Base-by-base conservation (phyloP, 2,888 invertebrate species). In the Thera britannica region DNA sequence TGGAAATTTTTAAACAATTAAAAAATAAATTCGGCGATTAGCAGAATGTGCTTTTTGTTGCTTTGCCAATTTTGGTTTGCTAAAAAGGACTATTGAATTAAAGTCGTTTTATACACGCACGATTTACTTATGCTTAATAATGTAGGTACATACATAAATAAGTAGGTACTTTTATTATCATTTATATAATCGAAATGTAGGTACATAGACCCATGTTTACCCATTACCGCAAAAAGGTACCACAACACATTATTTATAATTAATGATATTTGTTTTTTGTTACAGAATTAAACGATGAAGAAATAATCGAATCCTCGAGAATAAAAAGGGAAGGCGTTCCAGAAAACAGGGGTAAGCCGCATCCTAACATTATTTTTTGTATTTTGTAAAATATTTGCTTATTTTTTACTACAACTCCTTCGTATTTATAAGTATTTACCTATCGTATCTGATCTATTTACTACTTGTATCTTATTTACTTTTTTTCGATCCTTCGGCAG, bases 261-360 rank as follows among this genome's bases (percentile, higher is more conserved):
- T 41, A 5, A 41, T 41, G 5, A 7, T 41, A 4, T 41, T 41
- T 41, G 7, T 72, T 68, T 67, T 75, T 89, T 89, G 83, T 93
- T 93, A 36, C 90, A 94, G 94, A 92, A 77, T 72, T 84, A 77
- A 84, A 85, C 72, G 83, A 89, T 67, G 87, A 90, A 70, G 90
- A 90, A 78, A 76, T 83, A 75, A 86, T 92, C 79, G 91, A 93
- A 75, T 90, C 88, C 57, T 84, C 92, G 68, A 90, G 94, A 74
- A 89, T 92, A 79, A 94, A 94, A 84, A 85, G 94, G 67, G 92
- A 94, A 76, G 89, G 90, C 66, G 91, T 90, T 75, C 90, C 90
- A 72, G 93, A 92, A 85, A 94, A 94, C 85, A 91, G 93, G 91
- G 94, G 94, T 94, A 79, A 85, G 94, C 83, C 72, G 71, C 8